These are phyloP conservation scores for Danio albolineatus DNA, from an alignment of 2,797 vertebrate genomes.

Conservation along the genomic window DNA sequence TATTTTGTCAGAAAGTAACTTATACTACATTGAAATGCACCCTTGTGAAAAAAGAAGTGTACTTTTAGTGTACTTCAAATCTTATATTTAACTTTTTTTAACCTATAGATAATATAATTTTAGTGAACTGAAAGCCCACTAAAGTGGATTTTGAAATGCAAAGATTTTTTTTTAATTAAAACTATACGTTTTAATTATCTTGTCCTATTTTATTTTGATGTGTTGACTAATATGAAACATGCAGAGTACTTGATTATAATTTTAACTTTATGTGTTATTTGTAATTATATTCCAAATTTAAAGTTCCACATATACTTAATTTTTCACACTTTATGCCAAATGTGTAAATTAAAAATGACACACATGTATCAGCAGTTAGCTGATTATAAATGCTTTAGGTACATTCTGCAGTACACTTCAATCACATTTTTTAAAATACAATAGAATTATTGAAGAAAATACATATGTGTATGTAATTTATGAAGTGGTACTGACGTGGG, in stretches of 20 bases:
- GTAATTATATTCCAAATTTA: too few species aligned
- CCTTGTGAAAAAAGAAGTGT: slow-evolving; percentile 4
- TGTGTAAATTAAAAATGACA: not conserved
- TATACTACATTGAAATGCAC: not conserved
- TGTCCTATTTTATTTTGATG: too few species aligned
- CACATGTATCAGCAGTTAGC: not conserved
- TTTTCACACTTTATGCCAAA: not conserved
- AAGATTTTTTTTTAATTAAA: too few species aligned
- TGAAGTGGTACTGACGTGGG: not conserved
- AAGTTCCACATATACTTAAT: not conserved
- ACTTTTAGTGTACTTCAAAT: not conserved
- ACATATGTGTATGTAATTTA: not conserved
- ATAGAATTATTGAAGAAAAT: not conserved
- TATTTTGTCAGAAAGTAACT: not conserved
- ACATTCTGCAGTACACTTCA: not conserved
- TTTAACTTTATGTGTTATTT: too few species aligned
- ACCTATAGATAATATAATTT: too few species aligned
- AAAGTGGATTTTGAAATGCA: too few species aligned
- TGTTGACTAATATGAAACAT: too few species aligned
- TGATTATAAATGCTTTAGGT: not conserved
- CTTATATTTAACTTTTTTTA: too few species aligned
- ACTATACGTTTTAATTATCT: too few species aligned
- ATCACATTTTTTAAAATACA: not conserved
- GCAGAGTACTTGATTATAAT: too few species aligned
- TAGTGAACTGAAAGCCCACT: too few species aligned